These are phyloP conservation scores for Stercorarius parasiticus DNA, from an alignment of 2,113 vertebrate genomes.

Conservation along the genomic window DNA sequence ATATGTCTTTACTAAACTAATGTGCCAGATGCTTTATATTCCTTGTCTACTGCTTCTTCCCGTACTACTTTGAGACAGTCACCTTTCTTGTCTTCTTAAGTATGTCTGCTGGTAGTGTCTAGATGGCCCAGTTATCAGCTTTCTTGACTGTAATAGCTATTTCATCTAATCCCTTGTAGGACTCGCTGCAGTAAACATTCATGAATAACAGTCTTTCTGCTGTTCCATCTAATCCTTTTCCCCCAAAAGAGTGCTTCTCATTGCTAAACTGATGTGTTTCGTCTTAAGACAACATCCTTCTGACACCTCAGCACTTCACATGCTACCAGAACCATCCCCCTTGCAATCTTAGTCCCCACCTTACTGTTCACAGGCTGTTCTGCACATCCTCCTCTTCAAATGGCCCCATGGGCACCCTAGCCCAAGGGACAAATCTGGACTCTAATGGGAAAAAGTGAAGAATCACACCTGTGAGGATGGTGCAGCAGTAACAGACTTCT, in stretches of 20 bases:
- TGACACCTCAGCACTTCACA: not conserved
- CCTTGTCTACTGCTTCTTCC: not conserved
- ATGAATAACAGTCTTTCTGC: not conserved
- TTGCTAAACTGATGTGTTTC: not conserved
- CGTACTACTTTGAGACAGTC: not conserved
- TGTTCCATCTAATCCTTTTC: not conserved
- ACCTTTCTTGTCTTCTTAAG: not conserved
- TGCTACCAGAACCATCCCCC: not conserved
- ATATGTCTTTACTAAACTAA: not conserved
- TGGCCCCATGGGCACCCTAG: accelerated
- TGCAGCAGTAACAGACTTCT: not conserved
- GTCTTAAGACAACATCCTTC: not conserved
- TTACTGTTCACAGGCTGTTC: not conserved
- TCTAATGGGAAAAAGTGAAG: not conserved
- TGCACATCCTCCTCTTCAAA: not conserved
- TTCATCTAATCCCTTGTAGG: not conserved
- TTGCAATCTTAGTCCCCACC: not conserved
- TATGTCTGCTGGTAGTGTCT: not conserved
- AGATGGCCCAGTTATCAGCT: not conserved
- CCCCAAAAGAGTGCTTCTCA: not conserved
- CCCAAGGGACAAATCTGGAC: accelerated
- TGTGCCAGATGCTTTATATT: not conserved
- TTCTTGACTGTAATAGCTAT: not conserved
- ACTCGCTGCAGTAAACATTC: not conserved
- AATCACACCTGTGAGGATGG: not conserved